phyloP scores from a whole-genome alignment of 35 echinoderm and acorn worm genomes.

The Apostichopus californicus region DNA sequence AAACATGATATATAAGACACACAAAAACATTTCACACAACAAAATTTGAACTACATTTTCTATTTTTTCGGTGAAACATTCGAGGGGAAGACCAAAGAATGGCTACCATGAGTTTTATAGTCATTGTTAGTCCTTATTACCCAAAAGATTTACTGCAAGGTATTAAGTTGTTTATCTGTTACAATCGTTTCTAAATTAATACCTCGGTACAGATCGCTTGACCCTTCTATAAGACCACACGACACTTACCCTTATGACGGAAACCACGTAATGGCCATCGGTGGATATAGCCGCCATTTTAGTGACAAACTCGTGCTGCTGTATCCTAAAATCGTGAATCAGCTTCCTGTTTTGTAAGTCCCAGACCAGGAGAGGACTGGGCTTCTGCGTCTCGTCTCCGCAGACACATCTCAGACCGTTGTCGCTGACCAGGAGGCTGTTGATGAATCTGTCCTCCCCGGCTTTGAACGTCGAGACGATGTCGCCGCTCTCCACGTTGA shows the following conservation, averaged over 20 bases:
- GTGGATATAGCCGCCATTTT: constrained; percentile 93
- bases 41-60: background rate
- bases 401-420: constrained; percentile 94
- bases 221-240: background rate
- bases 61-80: too few relatives aligned
- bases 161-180: too few relatives aligned
- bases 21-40: too few relatives aligned
- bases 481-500: constrained; percentile 80
- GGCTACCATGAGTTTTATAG: too few relatives aligned
- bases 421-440: constrained; percentile 95
- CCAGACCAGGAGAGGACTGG: constrained; percentile 94
- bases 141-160: too few relatives aligned
- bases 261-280: constrained; percentile 98
- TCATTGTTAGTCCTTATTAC: too few relatives aligned
- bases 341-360: constrained; percentile 88
- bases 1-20: too few relatives aligned
- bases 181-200: too few relatives aligned
- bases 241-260: constrained; percentile 89
- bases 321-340: constrained; percentile 94
- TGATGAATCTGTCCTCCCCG: constrained; percentile 93
- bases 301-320: constrained; percentile 96
- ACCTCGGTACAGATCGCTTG: too few relatives aligned
- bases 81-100: too few relatives aligned
- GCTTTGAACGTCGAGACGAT: constrained; percentile 90
- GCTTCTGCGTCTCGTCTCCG: constrained; percentile 96